These are phyloP conservation scores for Latrodectus elegans DNA, from an alignment of 2,888 invertebrate genomes.

Conservation along the genomic window DNA sequence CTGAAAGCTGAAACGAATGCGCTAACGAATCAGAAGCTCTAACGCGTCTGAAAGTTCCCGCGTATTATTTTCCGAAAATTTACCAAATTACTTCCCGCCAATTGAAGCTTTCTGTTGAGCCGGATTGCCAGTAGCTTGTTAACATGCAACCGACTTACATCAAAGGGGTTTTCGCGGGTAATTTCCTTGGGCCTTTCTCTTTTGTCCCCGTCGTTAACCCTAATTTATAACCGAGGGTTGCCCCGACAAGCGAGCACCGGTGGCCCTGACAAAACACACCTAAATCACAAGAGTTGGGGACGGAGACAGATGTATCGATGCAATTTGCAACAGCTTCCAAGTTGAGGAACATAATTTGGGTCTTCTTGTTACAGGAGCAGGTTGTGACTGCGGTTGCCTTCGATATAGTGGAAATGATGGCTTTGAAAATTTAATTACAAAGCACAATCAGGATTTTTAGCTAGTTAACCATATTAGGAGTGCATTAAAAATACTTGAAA, in stretches of 20 bases:
- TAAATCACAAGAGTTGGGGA: not conserved
- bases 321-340: not conserved
- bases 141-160: slow-evolving; percentile 34
- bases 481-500: too few relatives aligned
- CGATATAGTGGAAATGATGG: too few relatives aligned
- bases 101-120: not conserved
- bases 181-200: slow-evolving; percentile 40
- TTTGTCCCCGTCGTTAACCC: slow-evolving; percentile 45
- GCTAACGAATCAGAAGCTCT: too few relatives aligned
- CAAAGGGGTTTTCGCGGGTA: slow-evolving; percentile 53
- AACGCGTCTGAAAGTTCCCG: too few relatives aligned
- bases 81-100: not conserved
- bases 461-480: too few relatives aligned
- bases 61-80: not conserved
- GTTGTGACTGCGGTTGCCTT: not conserved
- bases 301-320: not conserved
- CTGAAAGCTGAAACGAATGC: too few relatives aligned
- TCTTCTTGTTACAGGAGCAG: not conserved
- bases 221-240: slow-evolving; percentile 50
- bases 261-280: not conserved
- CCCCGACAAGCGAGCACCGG: not conserved
- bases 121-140: slow-evolving; percentile 43
- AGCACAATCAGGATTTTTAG: too few relatives aligned
- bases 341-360: not conserved
- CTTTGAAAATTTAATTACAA: too few relatives aligned